A percentile compares a stretch with the other conserved stretches of the same genome.
Conservation (phyloP, 2,113 vertebrate genomes). For the Corvus cornix region DNA sequence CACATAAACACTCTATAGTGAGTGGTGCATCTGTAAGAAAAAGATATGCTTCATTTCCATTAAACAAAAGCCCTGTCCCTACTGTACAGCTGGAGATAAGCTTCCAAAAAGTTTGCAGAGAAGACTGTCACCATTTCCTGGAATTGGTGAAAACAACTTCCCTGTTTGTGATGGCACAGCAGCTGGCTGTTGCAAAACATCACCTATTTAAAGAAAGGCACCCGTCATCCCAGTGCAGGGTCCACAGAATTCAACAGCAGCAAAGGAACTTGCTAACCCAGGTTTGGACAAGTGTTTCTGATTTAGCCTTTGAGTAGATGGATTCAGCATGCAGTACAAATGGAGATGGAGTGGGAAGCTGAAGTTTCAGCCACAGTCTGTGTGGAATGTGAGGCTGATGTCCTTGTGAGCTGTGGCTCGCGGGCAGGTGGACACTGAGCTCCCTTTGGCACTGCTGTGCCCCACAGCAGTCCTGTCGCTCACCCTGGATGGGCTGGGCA, state of each 20-base stretch:
- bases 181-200: not conserved
- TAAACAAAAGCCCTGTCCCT: not conserved
- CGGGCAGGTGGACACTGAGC: accelerated
- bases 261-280: not conserved
- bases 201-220: not conserved
- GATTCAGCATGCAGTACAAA: not conserved
- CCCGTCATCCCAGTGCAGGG: not conserved
- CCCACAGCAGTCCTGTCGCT: accelerated
- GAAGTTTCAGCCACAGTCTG: not conserved
- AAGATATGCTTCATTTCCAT: not conserved
- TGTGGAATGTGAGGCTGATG: not conserved
- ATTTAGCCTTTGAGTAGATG: not conserved
- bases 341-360: not conserved
- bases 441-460: not conserved
- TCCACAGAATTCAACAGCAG: not conserved
- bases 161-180: not conserved
- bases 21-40: not conserved
- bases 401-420: not conserved
- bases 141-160: not conserved
- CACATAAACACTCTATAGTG: not conserved
- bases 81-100: slow-evolving; percentile 26
- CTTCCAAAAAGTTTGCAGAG: slow-evolving; percentile 6
- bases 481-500: accelerated
- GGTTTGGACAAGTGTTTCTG: not conserved
- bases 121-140: not conserved